A percentile compares a stretch with the other conserved stretches of the same genome.
phyloP scores from a whole-genome alignment of 2,797 vertebrate genomes.

The Sorex maritimensis region DNA sequence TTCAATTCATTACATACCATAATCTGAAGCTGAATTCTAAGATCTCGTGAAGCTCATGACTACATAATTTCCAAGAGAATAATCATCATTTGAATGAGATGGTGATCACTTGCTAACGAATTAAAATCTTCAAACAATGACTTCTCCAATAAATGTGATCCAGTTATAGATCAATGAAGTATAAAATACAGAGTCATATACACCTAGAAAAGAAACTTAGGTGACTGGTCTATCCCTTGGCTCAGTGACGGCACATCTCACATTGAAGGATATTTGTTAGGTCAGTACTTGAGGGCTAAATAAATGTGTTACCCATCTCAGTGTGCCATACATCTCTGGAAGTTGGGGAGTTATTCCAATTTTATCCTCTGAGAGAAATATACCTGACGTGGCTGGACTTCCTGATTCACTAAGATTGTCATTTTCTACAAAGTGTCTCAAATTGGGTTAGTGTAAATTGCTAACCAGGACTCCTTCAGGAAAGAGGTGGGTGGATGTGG shows the following conservation, averaged over 20 bases:
- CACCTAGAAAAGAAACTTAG: background rate
- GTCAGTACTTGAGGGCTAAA: background rate
- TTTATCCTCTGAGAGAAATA: background rate
- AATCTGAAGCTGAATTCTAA: conserved; percentile 25
- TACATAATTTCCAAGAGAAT: background rate
- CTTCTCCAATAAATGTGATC: background rate
- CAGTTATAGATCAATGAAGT: no score
- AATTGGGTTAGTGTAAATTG: background rate
- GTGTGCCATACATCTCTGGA: background rate
- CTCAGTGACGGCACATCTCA: background rate
- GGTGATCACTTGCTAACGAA: background rate
- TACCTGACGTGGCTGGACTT: background rate
- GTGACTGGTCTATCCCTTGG: background rate
- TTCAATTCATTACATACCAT: background rate
- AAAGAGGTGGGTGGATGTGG: background rate
- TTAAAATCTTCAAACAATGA: conserved; percentile 36
- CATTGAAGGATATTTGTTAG: conserved; percentile 8
- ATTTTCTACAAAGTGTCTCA: background rate
- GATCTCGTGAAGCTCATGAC: conserved; percentile 29
- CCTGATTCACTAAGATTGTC: background rate
- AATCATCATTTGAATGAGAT: conserved; percentile 1
- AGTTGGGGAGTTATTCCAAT: background rate
- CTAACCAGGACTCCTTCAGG: background rate
- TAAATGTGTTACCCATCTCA: background rate
- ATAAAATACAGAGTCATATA: background rate